Evolutionary conservation across 2,113 vertebrate genomes (phyloP).

Genomic region (Rhabdomys dilectus): DNA sequence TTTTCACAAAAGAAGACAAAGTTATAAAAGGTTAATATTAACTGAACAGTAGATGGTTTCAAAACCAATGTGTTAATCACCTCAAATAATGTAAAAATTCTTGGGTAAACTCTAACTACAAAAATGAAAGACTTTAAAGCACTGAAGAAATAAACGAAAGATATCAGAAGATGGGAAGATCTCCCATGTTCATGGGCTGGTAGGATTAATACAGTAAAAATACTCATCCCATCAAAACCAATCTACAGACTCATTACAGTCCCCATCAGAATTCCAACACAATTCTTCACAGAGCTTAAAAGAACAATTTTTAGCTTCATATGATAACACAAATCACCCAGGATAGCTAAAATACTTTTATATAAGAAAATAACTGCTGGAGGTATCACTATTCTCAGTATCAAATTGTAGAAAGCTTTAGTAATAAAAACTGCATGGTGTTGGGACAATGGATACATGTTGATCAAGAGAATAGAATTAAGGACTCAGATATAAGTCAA

Average conservation of each 20-base stretch:
- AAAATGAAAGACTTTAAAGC: neutral
- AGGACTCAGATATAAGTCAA: neutral
- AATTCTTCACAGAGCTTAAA: neutral
- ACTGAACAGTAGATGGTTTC: neutral
- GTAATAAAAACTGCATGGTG: neutral
- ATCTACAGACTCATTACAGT: too few species aligned
- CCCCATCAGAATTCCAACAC: neutral
- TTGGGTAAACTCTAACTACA: neutral
- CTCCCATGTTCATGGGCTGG: neutral
- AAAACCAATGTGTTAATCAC: neutral
- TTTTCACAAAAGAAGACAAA: neutral
- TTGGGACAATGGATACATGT: neutral
- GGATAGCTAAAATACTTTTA: neutral
- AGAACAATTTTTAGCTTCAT: neutral
- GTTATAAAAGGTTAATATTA: slow-evolving; percentile 44
- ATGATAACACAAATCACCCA: neutral
- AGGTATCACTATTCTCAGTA: neutral
- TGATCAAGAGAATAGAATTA: neutral
- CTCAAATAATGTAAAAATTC: neutral
- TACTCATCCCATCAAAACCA: neutral
- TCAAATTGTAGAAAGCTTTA: neutral
- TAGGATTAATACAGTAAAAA: neutral
- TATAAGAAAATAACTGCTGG: neutral
- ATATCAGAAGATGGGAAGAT: neutral
- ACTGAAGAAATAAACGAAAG: neutral